These are phyloP conservation scores for Gnathonemus longibarbis DNA, from an alignment of 2,113 vertebrate species.

Conservation along the genomic window DNA sequence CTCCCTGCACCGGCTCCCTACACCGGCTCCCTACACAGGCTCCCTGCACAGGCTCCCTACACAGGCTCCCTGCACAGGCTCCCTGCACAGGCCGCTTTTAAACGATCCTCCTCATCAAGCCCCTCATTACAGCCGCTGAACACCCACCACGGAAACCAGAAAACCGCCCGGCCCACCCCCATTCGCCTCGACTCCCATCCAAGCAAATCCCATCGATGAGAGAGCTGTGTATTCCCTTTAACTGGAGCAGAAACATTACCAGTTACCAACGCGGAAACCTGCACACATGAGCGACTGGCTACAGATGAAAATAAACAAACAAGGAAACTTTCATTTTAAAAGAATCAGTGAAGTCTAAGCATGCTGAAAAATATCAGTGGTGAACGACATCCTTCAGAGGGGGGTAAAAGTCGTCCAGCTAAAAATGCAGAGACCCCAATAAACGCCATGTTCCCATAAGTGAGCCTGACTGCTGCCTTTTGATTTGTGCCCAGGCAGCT, in stretches of 20 bases:
- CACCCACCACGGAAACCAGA: background rate
- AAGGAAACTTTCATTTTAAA: slow-evolving; percentile 3
- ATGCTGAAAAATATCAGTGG: background rate
- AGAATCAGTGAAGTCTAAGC: background rate
- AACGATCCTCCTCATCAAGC: background rate
- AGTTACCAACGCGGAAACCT: slow-evolving; percentile 30
- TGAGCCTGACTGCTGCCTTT: background rate
- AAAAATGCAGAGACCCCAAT: background rate
- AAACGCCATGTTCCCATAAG: background rate
- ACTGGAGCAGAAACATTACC: slow-evolving; percentile 67
- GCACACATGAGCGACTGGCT: slow-evolving; percentile 28
- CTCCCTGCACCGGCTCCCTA: too few relatives aligned
- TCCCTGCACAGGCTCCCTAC: too few relatives aligned
- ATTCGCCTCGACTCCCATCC: slow-evolving; percentile 32
- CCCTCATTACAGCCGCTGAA: background rate
- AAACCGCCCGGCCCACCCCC: background rate
- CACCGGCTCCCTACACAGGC: too few relatives aligned
- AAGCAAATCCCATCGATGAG: slow-evolving; percentile 42
- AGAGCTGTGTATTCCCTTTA: slow-evolving; percentile 49
- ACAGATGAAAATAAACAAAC: slow-evolving; percentile 12
- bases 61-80: too few relatives aligned
- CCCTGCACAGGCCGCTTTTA: background rate
- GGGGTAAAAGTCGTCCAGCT: background rate
- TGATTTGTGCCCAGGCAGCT: background rate
- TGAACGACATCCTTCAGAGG: background rate